Base-by-base conservation (phyloP, 1,140 invertebrate species). In the Orussus abietinus region DNA sequence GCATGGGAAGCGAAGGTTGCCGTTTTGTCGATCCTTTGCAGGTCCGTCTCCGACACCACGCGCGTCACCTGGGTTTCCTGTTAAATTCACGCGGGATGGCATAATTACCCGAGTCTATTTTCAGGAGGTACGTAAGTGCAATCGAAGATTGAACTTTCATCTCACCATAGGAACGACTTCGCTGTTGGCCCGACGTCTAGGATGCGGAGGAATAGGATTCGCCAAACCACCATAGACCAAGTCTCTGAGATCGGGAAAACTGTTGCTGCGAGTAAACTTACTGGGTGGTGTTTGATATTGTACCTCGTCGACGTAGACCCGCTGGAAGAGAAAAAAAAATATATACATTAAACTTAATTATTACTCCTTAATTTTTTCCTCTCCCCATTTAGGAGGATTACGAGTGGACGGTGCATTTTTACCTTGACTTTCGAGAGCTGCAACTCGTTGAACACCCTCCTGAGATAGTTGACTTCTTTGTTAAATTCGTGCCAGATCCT, bases 361-460 rank as follows among this genome's bases (percentile, higher is more conserved):
- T 22, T 45, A 42, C 59, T 56, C 53, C 57, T 46, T 53, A 61
- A 64, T 55, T 53, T 62, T 57, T 38, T 55, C 54, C 57, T 62
- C 49, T 45, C 64, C 43, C 58, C 57, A 59, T 38, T 55, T 53
- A 37, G 42, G 58, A 56, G 42, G 37, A 47, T 40, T 38, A 22
- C n/a, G 20, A 26, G 11, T 15, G 13, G n/a, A n/a, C n/a, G 14
- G 14, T 30, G 22, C n/a, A n/a, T n/a, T 47, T 59, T 72, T 74
- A 88, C 85, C 79, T 85, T 86, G 38, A 88, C 78, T 74, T 85
- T 86, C 30, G 85, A 77, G 38, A 88, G 69, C 54, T 88, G 86
- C 4, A 87, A 72, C 67, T 88, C 86, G 60, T 89, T 88, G 19
- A 89, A 80, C 17, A 86, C 77, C 42, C 83, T 77, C 38, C 86